A percentile compares a stretch with the other conserved stretches of the same genome.
phyloP scores from a whole-genome alignment of 2,113 vertebrate genomes.

The Heterocephalus glaber region DNA sequence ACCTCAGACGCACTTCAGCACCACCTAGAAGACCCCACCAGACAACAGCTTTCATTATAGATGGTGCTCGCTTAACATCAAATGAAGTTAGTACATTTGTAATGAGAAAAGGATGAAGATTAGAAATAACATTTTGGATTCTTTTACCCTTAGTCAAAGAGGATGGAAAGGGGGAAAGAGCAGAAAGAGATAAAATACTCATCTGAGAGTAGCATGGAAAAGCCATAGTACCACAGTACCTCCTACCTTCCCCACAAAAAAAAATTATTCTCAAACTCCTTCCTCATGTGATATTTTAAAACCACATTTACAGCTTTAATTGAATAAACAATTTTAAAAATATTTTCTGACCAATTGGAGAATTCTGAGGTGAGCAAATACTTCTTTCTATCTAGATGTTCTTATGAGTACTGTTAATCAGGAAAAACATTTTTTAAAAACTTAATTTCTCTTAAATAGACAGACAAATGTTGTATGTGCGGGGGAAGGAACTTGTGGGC shows the following conservation, averaged over 20 bases:
- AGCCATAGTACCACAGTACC: background rate
- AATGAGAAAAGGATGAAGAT: background rate
- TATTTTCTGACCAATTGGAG: background rate
- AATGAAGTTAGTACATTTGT: background rate
- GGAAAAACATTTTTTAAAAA: background rate
- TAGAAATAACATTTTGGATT: background rate
- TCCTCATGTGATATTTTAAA: conserved; percentile 25
- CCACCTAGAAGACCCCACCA: background rate
- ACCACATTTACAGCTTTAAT: conserved; percentile 7
- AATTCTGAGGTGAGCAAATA: conserved; percentile 19
- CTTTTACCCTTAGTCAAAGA: background rate
- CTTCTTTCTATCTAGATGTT: background rate
- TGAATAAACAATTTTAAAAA: background rate
- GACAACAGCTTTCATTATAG: background rate
- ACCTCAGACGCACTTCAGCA: background rate
- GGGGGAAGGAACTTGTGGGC: background rate
- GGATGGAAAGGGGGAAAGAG: background rate
- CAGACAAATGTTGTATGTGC: background rate
- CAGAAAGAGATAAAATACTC: background rate
- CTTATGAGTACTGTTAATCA: background rate
- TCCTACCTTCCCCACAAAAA: background rate
- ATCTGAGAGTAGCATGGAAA: background rate
- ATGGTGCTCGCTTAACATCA: background rate
- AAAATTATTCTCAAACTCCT: background rate
- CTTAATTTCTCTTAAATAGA: background rate